Evolutionary conservation across 1,140 invertebrate genomes (phyloP), one percentile per base, ranked within the genome.

Genomic region (Psix sp.): DNA sequence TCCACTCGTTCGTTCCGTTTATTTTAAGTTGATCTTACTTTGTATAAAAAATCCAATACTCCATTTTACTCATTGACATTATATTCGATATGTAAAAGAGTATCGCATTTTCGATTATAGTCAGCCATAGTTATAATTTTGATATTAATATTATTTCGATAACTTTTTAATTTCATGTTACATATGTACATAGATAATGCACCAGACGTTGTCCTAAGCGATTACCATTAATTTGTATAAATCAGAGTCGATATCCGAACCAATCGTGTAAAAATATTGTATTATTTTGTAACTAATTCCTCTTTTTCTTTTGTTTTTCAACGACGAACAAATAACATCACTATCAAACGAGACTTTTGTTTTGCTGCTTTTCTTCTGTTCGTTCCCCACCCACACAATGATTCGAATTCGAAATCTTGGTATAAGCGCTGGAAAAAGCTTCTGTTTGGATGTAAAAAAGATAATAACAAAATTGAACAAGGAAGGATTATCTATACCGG

Each of bases 271-370:
- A 57, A 74, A 74, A 67, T 62, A 63, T 54, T 70, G 72, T 75
- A 75, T 70, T 35, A 75, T 75, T 68, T 75, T 65, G 72, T 75
- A 70, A 70, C 57, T 70, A 70, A 52, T 59, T 59, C 13, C 6
- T 11, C 11, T 24, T 56, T 38, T 33, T 46, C 29, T n/a, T n/a
- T n/a, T n/a, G n/a, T n/a, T n/a, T n/a, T n/a, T 16, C 7, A 68
- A 33, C 60, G 38, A 57, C 18, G 40, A 66, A 62, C 54, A 56
- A 74, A 67, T 74, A 74, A 71, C 36, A 67, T 57, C 51, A 57
- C 0, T 33, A 67, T 51, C 40, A 36, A 68, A 65, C 29, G 49
- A 68, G 26, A 9, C 18, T 51, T 67, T 40, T 38, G 2, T 36
- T 31, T 57, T 62, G 38, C 46, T 20, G 0, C 7, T 59, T 65